Evolutionary conservation across 2,888 invertebrate genomes (phyloP), one percentile per base, ranked within the genome.

Genomic region (Panzeria rudis): DNA sequence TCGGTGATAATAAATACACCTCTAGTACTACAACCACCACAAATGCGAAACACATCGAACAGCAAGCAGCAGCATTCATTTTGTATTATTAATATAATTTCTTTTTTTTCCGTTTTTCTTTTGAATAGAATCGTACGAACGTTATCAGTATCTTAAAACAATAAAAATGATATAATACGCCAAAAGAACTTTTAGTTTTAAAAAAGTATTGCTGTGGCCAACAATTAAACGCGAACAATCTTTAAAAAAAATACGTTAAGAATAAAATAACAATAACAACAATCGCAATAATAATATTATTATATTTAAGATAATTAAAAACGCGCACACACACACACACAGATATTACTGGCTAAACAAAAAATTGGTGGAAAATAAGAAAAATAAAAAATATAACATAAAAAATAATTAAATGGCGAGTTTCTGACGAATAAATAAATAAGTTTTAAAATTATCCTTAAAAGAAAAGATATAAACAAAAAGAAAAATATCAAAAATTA

Each of bases 191-290:
- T 84, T 84, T 86, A 77, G 82, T 83, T 86, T 83, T 64, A 68
- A 75, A 83, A 86, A 86, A 87, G 89, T 90, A 91, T 90, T 89
- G 89, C 89, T 90, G 87, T 84, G 86, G 86, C 88, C 83, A 88
- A 87, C 88, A 88, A 88, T 87, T 86, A 88, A 73, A 87, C 83
- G 87, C 87, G 86, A 87, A 86, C 88, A 78, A 52, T 3, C 17
- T 61, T 50, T 38, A 29, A 20, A 17, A 56, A 54, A 61, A 62
- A 75, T 41, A 54, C 38, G 38, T 64, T 52, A 64, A 75, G 15
- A 72, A 87, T 90, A 89, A 89, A 89, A 29, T 13, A 69, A 59
- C 25, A 23, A 68, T 1, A 52, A 59, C 3, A 52, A 68, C 0
- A 69, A 64, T 20, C 20, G 11, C 8, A 44, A 69, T 20, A 44